Conservation (phyloP, 2,888 invertebrate species). For the Elegia similella region DNA sequence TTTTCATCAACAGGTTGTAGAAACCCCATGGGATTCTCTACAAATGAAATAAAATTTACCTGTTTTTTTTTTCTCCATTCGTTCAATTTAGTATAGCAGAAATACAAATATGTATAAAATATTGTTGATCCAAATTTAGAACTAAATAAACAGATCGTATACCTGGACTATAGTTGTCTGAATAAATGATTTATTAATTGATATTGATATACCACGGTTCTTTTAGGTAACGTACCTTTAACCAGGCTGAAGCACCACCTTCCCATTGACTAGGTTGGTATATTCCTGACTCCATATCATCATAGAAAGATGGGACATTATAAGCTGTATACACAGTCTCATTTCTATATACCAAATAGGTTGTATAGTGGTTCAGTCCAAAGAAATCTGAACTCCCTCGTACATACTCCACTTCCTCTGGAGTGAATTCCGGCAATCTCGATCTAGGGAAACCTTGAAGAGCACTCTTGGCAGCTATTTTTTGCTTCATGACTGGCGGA, state of each 20-base stretch:
- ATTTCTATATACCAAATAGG: constrained; percentile 38
- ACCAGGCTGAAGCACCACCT: constrained; percentile 21
- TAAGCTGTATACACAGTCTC: constrained; percentile 24
- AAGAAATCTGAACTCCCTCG: constrained; percentile 43
- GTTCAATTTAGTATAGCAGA: no score
- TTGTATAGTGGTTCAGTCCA: constrained; percentile 84
- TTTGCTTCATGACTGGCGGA: constrained; percentile 77
- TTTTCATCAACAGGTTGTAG: constrained; percentile 49
- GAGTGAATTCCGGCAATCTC: constrained; percentile 60
- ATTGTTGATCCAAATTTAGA: no score
- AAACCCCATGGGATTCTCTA: constrained; percentile 4
- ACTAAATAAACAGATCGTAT: no score
- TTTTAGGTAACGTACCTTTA: constrained; percentile 3
- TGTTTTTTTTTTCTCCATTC: constrained; percentile 24
- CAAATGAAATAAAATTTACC: constrained; percentile 27
- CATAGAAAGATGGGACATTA: constrained; percentile 26
- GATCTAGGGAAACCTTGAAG: constrained; percentile 58
- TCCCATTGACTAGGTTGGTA: constrained; percentile 26
- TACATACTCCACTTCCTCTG: constrained; percentile 47
- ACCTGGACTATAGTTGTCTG: no score
- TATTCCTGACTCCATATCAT: constrained; percentile 25
- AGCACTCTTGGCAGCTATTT: constrained; percentile 67
- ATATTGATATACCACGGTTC: no score
- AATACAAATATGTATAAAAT: no score
- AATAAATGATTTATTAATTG: no score